Percentiles rank a stretch among this genome's conserved stretches.
phyloP scores from a whole-genome alignment of 2,113 vertebrate genomes.

The Mormyrus lacerda region DNA sequence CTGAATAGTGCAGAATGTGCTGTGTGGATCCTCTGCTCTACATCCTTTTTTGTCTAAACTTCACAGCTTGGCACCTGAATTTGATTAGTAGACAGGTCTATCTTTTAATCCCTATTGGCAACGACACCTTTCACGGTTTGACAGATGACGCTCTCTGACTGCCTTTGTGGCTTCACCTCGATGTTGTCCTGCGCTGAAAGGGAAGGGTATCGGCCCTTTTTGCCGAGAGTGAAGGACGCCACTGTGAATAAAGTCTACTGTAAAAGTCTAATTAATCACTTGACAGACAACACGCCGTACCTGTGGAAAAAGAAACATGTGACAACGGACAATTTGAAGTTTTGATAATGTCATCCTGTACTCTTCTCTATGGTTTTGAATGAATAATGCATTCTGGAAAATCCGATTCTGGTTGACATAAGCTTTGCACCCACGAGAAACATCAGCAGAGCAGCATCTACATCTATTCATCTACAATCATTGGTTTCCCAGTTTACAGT shows the following conservation, averaged over 20 bases:
- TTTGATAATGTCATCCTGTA: neutral
- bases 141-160: neutral
- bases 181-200: constrained; percentile 13
- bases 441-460: neutral
- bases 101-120: constrained; percentile 52
- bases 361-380: neutral
- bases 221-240: neutral
- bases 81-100: constrained; percentile 61
- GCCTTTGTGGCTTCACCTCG: constrained; percentile 16
- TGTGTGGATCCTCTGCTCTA: constrained; percentile 25
- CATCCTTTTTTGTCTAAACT: constrained; percentile 34
- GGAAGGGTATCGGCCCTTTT: neutral
- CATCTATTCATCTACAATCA: neutral
- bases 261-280: neutral
- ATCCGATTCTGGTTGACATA: neutral
- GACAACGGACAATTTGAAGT: neutral
- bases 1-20: neutral
- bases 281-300: neutral
- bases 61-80: constrained; percentile 27
- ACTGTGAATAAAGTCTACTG: neutral
- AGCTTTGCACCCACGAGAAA: neutral
- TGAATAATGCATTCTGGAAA: neutral
- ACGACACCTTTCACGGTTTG: constrained; percentile 21
- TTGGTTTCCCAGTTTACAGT: neutral
- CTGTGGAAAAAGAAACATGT: neutral